Evolutionary conservation across 2,888 invertebrate genomes (phyloP).

Genomic region (Leptura quadrifasciata): DNA sequence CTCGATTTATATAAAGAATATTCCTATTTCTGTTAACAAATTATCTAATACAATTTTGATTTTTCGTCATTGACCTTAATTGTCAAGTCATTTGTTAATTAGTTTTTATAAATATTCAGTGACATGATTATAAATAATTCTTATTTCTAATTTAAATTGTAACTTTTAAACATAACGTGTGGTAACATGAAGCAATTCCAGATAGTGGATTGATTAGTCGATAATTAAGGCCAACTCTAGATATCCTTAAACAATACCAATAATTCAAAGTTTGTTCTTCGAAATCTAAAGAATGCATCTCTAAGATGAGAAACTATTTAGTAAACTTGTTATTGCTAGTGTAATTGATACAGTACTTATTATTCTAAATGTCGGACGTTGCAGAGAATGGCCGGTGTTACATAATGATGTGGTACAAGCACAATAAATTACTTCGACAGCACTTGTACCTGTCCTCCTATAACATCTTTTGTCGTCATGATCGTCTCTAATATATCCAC

Average conservation of each 20-base stretch:
- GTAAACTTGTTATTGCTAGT: slow-evolving; percentile 44
- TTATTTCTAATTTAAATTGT: neutral
- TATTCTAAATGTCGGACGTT: slow-evolving; percentile 24
- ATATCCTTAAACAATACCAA: neutral
- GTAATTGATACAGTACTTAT: slow-evolving; percentile 37
- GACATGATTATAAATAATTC: neutral
- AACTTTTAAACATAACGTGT: neutral
- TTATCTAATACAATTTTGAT: slow-evolving; percentile 20
- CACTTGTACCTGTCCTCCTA: slow-evolving; percentile 83
- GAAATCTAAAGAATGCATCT: neutral
- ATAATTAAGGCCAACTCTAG: slow-evolving; percentile 12
- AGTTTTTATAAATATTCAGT: neutral
- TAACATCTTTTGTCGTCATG: slow-evolving; percentile 79
- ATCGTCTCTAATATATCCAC: slow-evolving; percentile 85
- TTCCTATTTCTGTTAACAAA: slow-evolving; percentile 4
- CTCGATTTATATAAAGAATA: neutral
- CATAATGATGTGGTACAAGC: slow-evolving; percentile 87
- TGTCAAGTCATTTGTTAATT: neutral
- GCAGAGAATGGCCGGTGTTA: slow-evolving; percentile 76
- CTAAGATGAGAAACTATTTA: slow-evolving; percentile 22
- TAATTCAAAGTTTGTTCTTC: neutral
- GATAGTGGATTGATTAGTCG: neutral
- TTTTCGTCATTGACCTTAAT: slow-evolving; percentile 16
- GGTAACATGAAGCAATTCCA: no score
- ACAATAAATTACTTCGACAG: slow-evolving; percentile 85